Percentiles rank a stretch among this genome's conserved stretches.
phyloP scores from a whole-genome alignment of 1,140 invertebrate species.

The Lucilia cuprina region DNA sequence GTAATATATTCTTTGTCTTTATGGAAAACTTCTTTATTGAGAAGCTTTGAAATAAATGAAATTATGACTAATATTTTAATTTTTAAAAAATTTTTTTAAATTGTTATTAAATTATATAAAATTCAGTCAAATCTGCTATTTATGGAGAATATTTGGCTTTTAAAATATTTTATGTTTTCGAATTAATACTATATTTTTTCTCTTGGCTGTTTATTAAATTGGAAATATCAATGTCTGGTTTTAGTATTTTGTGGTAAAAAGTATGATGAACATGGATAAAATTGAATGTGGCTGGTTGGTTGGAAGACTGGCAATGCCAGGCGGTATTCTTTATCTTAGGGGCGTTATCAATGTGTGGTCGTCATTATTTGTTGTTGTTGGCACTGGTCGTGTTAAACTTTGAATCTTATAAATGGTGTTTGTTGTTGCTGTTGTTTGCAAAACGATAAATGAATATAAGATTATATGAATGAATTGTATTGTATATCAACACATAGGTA shows the following conservation, averaged over 20 bases:
- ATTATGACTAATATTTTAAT: too few relatives aligned
- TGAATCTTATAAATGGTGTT: neutral
- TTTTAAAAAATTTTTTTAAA: too few relatives aligned
- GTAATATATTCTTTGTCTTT: too few relatives aligned
- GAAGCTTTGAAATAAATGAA: too few relatives aligned
- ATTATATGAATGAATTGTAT: neutral
- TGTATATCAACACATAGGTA: neutral
- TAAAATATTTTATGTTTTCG: too few relatives aligned
- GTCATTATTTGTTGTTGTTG: neutral
- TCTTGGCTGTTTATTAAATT: neutral
- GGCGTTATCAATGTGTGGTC: conserved; percentile 9
- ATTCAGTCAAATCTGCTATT: too few relatives aligned
- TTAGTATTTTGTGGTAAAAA: neutral
- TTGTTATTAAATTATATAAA: too few relatives aligned
- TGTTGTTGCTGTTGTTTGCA: neutral
- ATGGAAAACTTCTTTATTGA: too few relatives aligned
- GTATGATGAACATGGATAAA: neutral
- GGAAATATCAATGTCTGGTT: neutral
- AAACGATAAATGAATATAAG: neutral
- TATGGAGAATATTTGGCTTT: too few relatives aligned
- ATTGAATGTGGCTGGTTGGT: neutral
- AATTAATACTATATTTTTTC: neutral
- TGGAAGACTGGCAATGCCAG: neutral
- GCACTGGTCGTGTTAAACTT: neutral
- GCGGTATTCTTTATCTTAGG: neutral